phyloP scores from a whole-genome alignment of 1,140 invertebrate species.

The Drosophila pectinifera region DNA sequence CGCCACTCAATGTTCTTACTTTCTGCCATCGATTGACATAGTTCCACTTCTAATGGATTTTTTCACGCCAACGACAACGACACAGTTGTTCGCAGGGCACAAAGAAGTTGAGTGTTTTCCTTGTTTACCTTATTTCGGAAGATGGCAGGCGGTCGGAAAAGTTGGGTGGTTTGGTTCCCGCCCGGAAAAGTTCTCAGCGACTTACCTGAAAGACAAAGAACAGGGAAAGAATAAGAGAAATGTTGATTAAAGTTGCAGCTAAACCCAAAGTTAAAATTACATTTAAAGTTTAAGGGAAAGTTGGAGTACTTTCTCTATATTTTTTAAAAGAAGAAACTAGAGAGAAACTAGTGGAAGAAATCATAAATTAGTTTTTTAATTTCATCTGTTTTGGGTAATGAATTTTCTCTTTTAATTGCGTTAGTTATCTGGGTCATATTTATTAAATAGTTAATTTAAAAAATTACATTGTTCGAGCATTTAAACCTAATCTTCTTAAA shows the following conservation, averaged over 20 bases:
- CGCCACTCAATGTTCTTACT: conserved; percentile 60
- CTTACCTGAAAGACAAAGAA: conserved; percentile 68
- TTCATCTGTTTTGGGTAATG: neutral
- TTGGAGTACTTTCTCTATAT: conserved; percentile 10
- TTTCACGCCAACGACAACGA: conserved; percentile 75
- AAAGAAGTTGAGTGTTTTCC: conserved; percentile 53
- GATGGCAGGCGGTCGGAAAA: conserved; percentile 23
- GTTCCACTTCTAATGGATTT: conserved; percentile 80
- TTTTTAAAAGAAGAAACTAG: neutral
- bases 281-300: conserved; percentile 63
- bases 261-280: conserved; percentile 59
- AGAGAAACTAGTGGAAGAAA: neutral
- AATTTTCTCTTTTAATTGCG: neutral
- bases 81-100: conserved; percentile 61
- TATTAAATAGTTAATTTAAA: neutral
- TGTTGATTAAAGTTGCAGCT: conserved; percentile 49
- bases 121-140: conserved; percentile 50
- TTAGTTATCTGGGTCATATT: conserved; percentile 2
- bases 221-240: conserved; percentile 33
- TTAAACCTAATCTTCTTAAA: too few relatives aligned
- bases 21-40: conserved; percentile 77
- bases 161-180: conserved; percentile 5
- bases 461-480: too few relatives aligned
- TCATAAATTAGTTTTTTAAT: neutral
- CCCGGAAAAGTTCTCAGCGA: conserved; percentile 52